A percentile compares a stretch with the other conserved stretches of the same genome.
These are phyloP conservation scores for Saccopteryx leptura DNA, from an alignment of 2,113 vertebrate genomes.

Conservation along the genomic window DNA sequence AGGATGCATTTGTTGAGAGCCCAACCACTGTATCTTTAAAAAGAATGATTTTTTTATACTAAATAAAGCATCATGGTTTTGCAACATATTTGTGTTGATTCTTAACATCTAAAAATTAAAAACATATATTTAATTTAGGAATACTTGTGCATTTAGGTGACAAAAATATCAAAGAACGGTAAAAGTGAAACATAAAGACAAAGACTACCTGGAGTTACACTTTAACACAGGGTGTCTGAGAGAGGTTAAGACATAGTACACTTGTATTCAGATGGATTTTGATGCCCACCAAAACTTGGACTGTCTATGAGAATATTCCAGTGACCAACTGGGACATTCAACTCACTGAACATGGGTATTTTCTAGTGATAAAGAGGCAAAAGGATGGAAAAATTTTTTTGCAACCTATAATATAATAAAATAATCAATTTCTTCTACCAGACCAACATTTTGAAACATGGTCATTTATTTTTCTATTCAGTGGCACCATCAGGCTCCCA, in stretches of 20 bases:
- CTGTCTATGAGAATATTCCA: constrained; percentile 5
- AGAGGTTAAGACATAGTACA: neutral
- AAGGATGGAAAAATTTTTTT: constrained; percentile 39
- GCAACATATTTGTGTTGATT: constrained; percentile 69
- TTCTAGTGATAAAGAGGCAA: constrained; percentile 40
- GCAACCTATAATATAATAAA: constrained; percentile 34
- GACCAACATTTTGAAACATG: constrained; percentile 33
- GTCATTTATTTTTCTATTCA: constrained; percentile 54
- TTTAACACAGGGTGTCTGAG: neutral
- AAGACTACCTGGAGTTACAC: neutral
- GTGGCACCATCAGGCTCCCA: constrained; percentile 18
- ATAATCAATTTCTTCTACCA: constrained; percentile 62
- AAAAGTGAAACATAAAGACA: constrained; percentile 23
- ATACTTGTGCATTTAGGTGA: neutral
- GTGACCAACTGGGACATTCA: neutral
- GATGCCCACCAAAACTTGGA: neutral
- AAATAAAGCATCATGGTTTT: constrained; percentile 59
- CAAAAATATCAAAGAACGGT: constrained; percentile 20
- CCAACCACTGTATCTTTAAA: constrained; percentile 61
- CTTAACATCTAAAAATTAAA: constrained; percentile 68
- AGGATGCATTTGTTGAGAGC: constrained; percentile 47
- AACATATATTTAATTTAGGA: constrained; percentile 58
- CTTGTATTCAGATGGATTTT: constrained; percentile 4
- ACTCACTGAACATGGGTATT: constrained; percentile 13
- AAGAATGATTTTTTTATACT: constrained; percentile 57